Evolutionary conservation across 2,113 vertebrate genomes (phyloP), one percentile per base, ranked within the genome.

Genomic region (Hepsetus odoe): DNA sequence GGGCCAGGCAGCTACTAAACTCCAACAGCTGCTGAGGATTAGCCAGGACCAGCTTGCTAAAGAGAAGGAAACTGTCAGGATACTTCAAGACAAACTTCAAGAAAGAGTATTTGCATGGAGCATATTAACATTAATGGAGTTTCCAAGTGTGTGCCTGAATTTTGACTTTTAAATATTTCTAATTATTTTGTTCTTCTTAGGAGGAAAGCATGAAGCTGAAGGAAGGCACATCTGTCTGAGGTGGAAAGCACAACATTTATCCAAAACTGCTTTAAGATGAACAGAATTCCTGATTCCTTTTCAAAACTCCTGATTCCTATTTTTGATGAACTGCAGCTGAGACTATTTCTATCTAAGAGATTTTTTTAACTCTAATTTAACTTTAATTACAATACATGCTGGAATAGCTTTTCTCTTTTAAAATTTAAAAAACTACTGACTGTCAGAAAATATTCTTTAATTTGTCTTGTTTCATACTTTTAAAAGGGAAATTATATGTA

Each of bases 21-120:
- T 97, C n/a, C 95, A 98, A 86, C 95, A 96, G 84, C 94, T 97
- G 66, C 89, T 98, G 75, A 96, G 93, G 87, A 89, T 88, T 20
- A 93, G 94, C 77, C 96, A 96, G 91, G 95, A 96, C 70, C 94
- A 98, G 82, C 92, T 97, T 79, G 88, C 88, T 78, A 96, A 93
- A 92, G 96, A 98, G 88, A 94, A 88, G 68, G 95, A 95, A 65
- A 91, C 82, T 0, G 94, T 95, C 85, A 91, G 88, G 84, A 94
- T 90, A 79, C 86, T 98, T 87, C 94, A 95, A 86, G 94, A 93
- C 28, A 90, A 93, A 84, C 87, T 93, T 81, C 92, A 92, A n/a
- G 88, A 85, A 84, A 92, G 85, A 89, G 96, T 97, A 87, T 12
- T 46, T 4, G 80, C 79, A 16, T 1, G 12, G 4, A 4, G 1